Evolutionary conservation across 2,888 invertebrate genomes (phyloP), one percentile per base, ranked within the genome.

Genomic region (Idaea straminata): DNA sequence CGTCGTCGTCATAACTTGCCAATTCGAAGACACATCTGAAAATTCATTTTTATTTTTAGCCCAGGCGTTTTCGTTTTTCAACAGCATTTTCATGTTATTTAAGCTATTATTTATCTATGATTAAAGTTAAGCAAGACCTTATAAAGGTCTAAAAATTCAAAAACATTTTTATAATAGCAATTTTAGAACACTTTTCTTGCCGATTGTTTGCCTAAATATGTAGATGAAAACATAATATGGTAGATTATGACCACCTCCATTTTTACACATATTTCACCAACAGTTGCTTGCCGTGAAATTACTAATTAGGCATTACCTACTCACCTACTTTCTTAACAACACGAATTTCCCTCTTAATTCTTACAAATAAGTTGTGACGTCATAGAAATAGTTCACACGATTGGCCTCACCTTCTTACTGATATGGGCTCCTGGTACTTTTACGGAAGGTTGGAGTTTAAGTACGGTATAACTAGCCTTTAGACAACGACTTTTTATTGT

Each of bases 401-500:
- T 61, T 59, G 62, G 61, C 72, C 72, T 72, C 69, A 67, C 69
- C 64, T 62, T 58, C 36, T 25, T 5, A 25, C 64, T 15, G 36
- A 63, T 64, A 68, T 68, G 58, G 61, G 58, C 59, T 38, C 16
- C 59, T 61, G 58, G 15, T 67, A 70, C 71, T 73, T 71, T 66
- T 73, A 73, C n/a, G 71, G 71, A 69, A 71, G 69, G 68, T 73
- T 71, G 72, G 62, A 58, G 15, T 58, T 13, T 16, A 1, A 15
- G 7, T 59, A 59, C 15, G 10, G 15, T 47, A 47, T 38, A 47
- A 47, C 47, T 47, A 47, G 47, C 47, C 47, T 47, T 47, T 47
- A 47, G 7, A 47, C 10, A 47, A 5, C 10, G 47, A 47, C 7
- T 7, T 47, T 47, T 47, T 47, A 10, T 47, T 47, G 47, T 47